Percentiles rank a stretch among this genome's conserved stretches.
These are phyloP conservation scores for Sciurus carolinensis DNA, from an alignment of 2,797 vertebrate genomes.

Conservation along the genomic window DNA sequence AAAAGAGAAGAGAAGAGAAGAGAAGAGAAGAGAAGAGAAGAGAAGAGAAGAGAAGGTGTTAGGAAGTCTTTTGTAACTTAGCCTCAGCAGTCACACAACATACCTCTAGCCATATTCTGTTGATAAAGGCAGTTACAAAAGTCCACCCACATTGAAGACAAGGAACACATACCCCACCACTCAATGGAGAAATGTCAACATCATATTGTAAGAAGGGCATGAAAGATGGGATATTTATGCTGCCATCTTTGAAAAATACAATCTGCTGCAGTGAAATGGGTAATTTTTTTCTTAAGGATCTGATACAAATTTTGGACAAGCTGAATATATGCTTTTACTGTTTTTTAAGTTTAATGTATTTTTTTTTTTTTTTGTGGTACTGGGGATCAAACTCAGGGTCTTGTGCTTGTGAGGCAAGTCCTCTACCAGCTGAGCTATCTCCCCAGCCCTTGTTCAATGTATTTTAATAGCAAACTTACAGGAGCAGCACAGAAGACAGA, in stretches of 20 bases:
- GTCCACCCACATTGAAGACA: neutral
- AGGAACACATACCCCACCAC: neutral
- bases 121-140: neutral
- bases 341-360: conserved; percentile 87
- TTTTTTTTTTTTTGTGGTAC: no score
- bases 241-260: neutral
- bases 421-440: no score
- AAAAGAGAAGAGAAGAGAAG: no score
- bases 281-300: neutral
- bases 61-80: neutral
- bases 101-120: neutral
- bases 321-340: neutral
- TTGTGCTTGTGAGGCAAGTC: no score
- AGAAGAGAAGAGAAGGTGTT: no score
- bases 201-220: neutral
- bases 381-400: no score
- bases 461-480: conserved; percentile 94
- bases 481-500: conserved; percentile 93
- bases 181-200: neutral
- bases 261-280: neutral
- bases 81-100: neutral
- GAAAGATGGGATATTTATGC: neutral
- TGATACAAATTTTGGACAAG: neutral
- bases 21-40: no score
- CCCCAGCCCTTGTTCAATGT: no score